Conservation (phyloP, 2,888 invertebrate species). For the Plebejus argus region DNA sequence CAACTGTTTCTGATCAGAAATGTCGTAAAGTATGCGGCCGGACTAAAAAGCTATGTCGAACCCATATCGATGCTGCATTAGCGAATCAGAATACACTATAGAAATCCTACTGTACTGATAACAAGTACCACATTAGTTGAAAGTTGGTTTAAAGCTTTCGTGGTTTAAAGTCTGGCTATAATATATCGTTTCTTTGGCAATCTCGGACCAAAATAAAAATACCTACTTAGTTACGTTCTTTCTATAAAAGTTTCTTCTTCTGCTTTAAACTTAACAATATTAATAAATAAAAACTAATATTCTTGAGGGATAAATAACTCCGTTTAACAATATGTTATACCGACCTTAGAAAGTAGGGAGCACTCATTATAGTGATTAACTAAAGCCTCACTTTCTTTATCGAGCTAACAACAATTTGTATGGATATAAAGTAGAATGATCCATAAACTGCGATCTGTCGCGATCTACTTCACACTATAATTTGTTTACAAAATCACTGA, state of each 20-base stretch:
- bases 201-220: neutral
- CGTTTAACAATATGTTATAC: constrained; percentile 2
- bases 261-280: neutral
- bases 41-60: no score
- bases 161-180: no score
- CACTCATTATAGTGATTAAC: constrained; percentile 31
- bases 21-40: no score
- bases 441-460: constrained; percentile 72
- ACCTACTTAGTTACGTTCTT: no score
- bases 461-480: constrained; percentile 68
- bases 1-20: no score
- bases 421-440: constrained; percentile 60
- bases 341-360: constrained; percentile 5
- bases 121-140: no score
- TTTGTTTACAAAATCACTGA: constrained; percentile 44
- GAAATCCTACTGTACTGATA: no score
- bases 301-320: neutral
- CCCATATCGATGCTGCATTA: no score
- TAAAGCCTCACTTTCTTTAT: constrained; percentile 52
- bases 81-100: no score
- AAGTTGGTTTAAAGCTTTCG: no score
- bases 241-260: neutral
- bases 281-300: neutral
- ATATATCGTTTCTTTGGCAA: neutral
- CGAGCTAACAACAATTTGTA: constrained; percentile 47